These are phyloP conservation scores for Drosophila orena DNA, from an alignment of 1,140 invertebrate genomes.

Conservation along the genomic window DNA sequence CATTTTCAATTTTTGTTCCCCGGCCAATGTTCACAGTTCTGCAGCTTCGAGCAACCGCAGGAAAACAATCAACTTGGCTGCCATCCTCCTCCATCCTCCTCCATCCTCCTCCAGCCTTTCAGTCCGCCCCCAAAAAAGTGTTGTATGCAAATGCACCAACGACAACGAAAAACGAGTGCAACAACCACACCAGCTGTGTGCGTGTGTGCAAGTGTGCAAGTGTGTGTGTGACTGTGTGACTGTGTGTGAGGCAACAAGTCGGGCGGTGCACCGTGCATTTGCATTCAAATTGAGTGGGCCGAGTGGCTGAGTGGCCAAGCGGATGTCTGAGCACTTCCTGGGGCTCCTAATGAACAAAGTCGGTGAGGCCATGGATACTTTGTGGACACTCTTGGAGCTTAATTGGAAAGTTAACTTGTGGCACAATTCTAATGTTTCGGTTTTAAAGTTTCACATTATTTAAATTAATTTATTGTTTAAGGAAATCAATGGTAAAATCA, in stretches of 20 bases:
- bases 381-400: slow-evolving; percentile 4
- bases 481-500: no score
- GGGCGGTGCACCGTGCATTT: slow-evolving; percentile 24
- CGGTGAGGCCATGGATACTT: slow-evolving; percentile 16
- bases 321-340: slow-evolving; percentile 2
- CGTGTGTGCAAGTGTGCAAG: neutral
- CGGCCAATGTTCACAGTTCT: slow-evolving; percentile 65
- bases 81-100: slow-evolving; percentile 5
- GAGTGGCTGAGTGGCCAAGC: slow-evolving; percentile 24
- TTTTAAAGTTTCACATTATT: neutral
- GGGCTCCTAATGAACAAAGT: slow-evolving; percentile 60
- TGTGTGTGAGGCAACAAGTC: slow-evolving; percentile 52
- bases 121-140: slow-evolving; percentile 37
- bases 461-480: no score
- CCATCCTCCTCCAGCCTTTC: no score
- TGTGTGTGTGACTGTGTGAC: neutral
- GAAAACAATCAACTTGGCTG: slow-evolving; percentile 70
- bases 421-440: neutral
- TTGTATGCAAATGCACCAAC: slow-evolving; percentile 71
- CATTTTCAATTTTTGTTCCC: slow-evolving; percentile 72
- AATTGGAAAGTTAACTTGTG: slow-evolving; percentile 7
- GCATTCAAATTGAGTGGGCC: slow-evolving; percentile 50
- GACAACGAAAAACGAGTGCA: slow-evolving; percentile 36
- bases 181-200: slow-evolving; percentile 45
- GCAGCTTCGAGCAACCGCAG: slow-evolving; percentile 69